A percentile compares a stretch with the other conserved stretches of the same genome.
These are phyloP conservation scores for Watersipora subatra DNA, from an alignment of 1,140 invertebrate species.

Conservation along the genomic window DNA sequence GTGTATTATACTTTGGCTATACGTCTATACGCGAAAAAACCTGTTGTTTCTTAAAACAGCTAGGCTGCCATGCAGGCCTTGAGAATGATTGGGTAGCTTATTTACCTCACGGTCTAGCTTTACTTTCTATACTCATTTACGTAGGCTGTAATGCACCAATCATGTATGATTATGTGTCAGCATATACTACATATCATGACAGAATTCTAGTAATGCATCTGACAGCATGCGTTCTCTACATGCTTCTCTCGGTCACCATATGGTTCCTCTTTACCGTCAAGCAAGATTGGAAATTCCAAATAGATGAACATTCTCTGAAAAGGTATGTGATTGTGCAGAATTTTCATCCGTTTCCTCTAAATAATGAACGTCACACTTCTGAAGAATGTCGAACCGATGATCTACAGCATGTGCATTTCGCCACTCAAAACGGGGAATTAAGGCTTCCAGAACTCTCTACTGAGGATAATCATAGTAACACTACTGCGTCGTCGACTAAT, in stretches of 20 bases:
- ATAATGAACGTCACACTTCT: not conserved
- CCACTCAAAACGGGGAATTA: too few species aligned
- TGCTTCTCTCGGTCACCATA: not conserved
- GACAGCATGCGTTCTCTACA: not conserved
- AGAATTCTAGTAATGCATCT: not conserved
- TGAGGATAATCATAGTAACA: not conserved
- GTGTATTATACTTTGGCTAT: not conserved
- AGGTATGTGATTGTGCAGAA: not conserved
- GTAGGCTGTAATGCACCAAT: not conserved
- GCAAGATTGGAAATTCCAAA: not conserved
- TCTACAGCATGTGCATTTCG: too few species aligned
- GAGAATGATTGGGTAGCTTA: not conserved
- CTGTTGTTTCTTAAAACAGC: not conserved
- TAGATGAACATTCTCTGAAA: not conserved
- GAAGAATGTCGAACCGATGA: not conserved
- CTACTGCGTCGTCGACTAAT: not conserved
- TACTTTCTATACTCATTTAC: not conserved
- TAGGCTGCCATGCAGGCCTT: not conserved
- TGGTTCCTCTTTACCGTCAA: slow-evolving; percentile 1
- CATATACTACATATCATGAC: not conserved
- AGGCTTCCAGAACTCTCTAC: too few species aligned
- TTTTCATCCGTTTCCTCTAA: not conserved
- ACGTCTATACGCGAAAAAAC: not conserved
- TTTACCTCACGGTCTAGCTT: not conserved
- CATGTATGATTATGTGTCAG: not conserved